Evolutionary conservation across 2,797 vertebrate genomes (phyloP).

Genomic region (Eulemur mongoz): DNA sequence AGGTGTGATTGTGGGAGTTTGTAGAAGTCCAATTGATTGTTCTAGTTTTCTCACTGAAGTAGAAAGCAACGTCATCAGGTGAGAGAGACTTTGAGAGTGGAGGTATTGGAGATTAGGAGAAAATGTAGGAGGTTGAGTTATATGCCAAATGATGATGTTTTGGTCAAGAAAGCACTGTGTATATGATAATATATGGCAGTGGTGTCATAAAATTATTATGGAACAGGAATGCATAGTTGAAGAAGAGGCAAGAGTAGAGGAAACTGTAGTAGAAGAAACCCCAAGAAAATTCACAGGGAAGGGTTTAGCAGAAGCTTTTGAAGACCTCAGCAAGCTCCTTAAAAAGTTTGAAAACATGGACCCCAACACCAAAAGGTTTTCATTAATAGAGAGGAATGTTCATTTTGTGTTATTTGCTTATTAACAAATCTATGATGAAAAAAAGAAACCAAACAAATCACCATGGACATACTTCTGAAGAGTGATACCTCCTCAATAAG

Average conservation of each 20-base stretch:
- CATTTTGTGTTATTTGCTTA: background rate
- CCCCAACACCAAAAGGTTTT: background rate
- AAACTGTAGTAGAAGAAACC: background rate
- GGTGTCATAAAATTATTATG: background rate
- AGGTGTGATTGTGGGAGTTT: constrained; percentile 7
- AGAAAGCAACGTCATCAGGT: background rate
- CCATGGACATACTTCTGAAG: background rate
- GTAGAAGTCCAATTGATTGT: background rate
- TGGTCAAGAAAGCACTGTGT: background rate
- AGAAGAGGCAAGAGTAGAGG: background rate
- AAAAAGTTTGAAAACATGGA: background rate
- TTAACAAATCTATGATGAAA: background rate
- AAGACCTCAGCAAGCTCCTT: background rate
- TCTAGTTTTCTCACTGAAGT: background rate
- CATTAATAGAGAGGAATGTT: background rate
- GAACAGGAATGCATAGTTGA: background rate
- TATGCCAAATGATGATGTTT: background rate
- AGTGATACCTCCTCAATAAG: background rate
- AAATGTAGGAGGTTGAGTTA: background rate
- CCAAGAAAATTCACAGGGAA: background rate
- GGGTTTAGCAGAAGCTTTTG: background rate
- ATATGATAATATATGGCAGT: background rate
- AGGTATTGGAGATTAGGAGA: background rate
- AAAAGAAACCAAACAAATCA: background rate
- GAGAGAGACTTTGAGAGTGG: background rate